Conservation (phyloP, 2,797 vertebrate species). For the Squalus acanthias region DNA sequence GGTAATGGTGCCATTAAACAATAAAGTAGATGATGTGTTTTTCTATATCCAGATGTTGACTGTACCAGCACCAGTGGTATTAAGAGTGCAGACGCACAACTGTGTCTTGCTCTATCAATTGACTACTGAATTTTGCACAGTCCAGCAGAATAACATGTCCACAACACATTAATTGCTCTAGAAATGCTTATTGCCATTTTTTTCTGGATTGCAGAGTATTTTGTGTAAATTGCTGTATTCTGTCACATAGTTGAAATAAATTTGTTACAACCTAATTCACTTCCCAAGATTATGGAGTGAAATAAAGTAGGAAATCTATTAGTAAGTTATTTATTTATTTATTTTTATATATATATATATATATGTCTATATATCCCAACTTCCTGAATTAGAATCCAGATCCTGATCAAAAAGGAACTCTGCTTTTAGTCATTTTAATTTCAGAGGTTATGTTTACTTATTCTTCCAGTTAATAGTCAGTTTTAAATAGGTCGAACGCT, state of each 20-base stretch:
- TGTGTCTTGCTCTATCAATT: slow-evolving; percentile 33
- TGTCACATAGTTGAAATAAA: neutral
- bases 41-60: slow-evolving; percentile 56
- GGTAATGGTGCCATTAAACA: slow-evolving; percentile 46
- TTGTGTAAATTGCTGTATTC: neutral
- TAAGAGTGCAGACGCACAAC: slow-evolving; percentile 46
- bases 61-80: slow-evolving; percentile 47
- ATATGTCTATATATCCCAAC: neutral
- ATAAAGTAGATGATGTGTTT: slow-evolving; percentile 48
- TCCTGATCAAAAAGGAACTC: neutral
- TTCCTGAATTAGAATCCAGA: neutral
- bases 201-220: neutral
- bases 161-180: neutral
- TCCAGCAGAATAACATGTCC: neutral
- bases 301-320: neutral
- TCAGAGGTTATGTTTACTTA: neutral
- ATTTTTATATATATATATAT: too few relatives aligned
- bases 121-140: slow-evolving; percentile 23
- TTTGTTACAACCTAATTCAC: neutral
- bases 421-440: neutral
- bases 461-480: neutral
- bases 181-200: neutral
- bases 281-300: neutral
- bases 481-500: neutral
- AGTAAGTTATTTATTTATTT: neutral